Evolutionary conservation across 2,888 invertebrate species (phyloP).

Genomic region (Tromatobia lineatoria): DNA sequence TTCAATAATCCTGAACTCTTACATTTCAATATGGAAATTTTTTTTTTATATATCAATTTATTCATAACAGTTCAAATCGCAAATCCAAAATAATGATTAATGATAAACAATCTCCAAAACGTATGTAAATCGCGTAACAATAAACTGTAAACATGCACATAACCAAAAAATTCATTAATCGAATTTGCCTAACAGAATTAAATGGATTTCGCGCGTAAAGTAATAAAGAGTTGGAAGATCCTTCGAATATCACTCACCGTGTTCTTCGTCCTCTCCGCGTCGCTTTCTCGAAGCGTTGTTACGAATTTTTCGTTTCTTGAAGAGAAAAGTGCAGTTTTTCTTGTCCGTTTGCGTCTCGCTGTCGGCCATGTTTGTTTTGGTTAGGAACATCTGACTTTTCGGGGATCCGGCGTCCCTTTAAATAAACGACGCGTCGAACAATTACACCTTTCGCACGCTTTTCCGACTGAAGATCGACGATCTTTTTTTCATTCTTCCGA

Average conservation of each 20-base stretch:
- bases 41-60: not conserved
- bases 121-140: slow-evolving; percentile 10
- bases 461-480: not conserved
- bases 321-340: slow-evolving; percentile 84
- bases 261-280: slow-evolving; percentile 86
- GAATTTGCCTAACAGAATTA: slow-evolving; percentile 71
- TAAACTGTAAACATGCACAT: slow-evolving; percentile 8
- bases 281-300: slow-evolving; percentile 75
- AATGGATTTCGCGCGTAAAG: not conserved
- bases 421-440: slow-evolving; percentile 33
- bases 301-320: slow-evolving; percentile 89
- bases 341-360: slow-evolving; percentile 71
- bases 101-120: not conserved
- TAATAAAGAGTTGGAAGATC: not conserved
- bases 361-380: slow-evolving; percentile 79
- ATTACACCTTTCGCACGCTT: not conserved
- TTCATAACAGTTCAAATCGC: not conserved
- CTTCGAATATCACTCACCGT: slow-evolving; percentile 83
- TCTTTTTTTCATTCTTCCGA: not conserved
- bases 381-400: slow-evolving; percentile 59
- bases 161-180: slow-evolving; percentile 61
- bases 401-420: slow-evolving; percentile 53
- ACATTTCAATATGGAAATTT: too few relatives aligned
- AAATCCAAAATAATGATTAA: not conserved
- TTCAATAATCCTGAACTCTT: too few relatives aligned